phyloP scores from a whole-genome alignment of 2,797 vertebrate species.

The Cynodonichthys magdalenae region DNA sequence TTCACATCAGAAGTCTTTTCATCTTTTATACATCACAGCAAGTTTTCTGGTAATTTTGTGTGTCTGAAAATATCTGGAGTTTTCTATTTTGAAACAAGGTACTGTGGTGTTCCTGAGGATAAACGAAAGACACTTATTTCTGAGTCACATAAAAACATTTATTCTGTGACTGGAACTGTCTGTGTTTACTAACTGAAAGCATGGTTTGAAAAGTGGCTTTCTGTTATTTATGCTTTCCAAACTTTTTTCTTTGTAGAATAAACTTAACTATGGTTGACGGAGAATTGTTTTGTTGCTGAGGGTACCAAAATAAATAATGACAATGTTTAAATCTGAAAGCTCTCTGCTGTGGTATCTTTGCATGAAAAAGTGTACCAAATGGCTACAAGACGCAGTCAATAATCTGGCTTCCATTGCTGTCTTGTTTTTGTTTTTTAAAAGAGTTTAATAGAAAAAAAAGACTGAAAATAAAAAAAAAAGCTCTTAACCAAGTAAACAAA shows the following conservation, averaged over 20 bases:
- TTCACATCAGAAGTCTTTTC: constrained; percentile 41
- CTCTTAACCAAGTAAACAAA: no score
- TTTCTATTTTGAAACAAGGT: constrained; percentile 1
- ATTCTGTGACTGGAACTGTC: constrained; percentile 26
- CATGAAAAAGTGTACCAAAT: neutral
- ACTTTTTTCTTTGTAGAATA: constrained; percentile 19
- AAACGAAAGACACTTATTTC: constrained; percentile 8
- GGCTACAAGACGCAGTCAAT: neutral
- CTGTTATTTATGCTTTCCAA: constrained; percentile 36
- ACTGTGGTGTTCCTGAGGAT: neutral
- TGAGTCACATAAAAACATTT: constrained; percentile 36
- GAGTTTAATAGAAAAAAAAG: neutral
- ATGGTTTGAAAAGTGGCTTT: constrained; percentile 32
- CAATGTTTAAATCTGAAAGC: neutral
- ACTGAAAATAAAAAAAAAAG: no score
- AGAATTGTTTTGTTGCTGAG: no score
- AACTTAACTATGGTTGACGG: constrained; percentile 1
- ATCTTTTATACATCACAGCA: constrained; percentile 24
- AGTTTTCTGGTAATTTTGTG: constrained; percentile 15
- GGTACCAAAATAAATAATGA: neutral
- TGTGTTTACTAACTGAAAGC: constrained; percentile 44
- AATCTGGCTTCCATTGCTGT: neutral
- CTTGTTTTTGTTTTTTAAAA: neutral
- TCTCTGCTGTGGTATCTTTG: neutral
- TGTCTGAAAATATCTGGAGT: constrained; percentile 29